phyloP scores from a whole-genome alignment of 2,888 invertebrate species.

The Aphodius sticticus region DNA sequence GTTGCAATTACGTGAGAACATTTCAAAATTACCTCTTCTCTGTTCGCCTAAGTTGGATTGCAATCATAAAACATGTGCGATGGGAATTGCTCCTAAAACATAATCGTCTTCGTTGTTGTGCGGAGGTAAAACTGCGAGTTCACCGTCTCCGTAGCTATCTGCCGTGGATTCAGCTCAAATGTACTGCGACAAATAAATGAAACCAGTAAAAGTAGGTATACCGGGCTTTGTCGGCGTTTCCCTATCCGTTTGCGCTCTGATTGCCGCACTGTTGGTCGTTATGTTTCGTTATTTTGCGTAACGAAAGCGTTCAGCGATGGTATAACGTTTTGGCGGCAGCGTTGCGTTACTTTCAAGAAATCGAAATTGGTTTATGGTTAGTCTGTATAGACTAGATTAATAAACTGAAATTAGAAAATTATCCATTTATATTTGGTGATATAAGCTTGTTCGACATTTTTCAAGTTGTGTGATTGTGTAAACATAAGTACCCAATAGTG shows the following conservation, averaged over 20 bases:
- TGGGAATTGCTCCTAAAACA: neutral
- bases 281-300: conserved; percentile 18
- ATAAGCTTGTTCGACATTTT: no score
- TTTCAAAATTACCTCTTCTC: conserved; percentile 31
- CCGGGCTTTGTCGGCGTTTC: conserved; percentile 11
- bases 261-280: conserved; percentile 15
- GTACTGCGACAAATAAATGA: conserved; percentile 11
- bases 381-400: neutral
- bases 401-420: no score
- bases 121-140: neutral
- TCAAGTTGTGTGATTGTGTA: no score
- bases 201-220: conserved; percentile 17
- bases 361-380: neutral
- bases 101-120: neutral
- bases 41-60: neutral
- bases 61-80: neutral
- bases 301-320: neutral
- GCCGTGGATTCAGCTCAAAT: neutral
- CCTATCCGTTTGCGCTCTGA: conserved; percentile 19
- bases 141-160: neutral
- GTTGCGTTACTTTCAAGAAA: neutral
- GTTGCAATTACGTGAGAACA: conserved; percentile 30
- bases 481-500: no score
- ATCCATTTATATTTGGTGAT: no score
- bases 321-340: neutral